Evolutionary conservation across 2,797 vertebrate genomes (phyloP), one percentile per base, ranked within the genome.

Genomic region (Eptatretus atami): DNA sequence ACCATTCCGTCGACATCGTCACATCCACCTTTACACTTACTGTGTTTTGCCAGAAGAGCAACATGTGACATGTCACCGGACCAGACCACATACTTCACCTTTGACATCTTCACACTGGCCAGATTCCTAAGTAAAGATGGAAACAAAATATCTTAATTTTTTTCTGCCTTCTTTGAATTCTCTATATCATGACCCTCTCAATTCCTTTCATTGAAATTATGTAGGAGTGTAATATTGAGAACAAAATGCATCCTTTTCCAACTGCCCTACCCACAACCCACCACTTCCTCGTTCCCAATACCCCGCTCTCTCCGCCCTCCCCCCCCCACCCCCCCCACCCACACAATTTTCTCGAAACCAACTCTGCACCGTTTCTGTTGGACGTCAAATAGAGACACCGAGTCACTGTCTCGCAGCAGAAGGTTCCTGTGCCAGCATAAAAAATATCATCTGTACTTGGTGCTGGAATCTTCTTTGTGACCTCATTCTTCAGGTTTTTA

Each of bases 31-130:
- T n/a, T n/a, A 15, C 9, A 6, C 76, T 76, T 71, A 95, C 90
- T 86, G 1, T 95, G 90, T 73, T 96, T 96, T 19, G 90, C 84
- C 73, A 96, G 78, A 69, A 96, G 77, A 10, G 90, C 90, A 63
- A 96, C 86, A 1, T 96, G 88, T 71, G 84, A 88, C 78, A 92
- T 95, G 74, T 96, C 90, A 0, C 83, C 72, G 0, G 87, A 93
- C 90, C 90, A 96, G 73, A 96, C 86, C 71, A 95, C 87, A 0
- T 96, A 96, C 67, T 96, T 96, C 72, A 96, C 90, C 74, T 96
- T 96, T 72, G 87, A 81, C 65, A 95, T 92, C 75, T 95, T 96
- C 68, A 96, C 88, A 0, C 85, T 88, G 53, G 88, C 83, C 71
- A 92, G 72, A 2, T 85, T 86, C 66, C 78, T 80, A 69, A 8